Base-by-base conservation (phyloP, 2,888 invertebrate species). In the Drosophila phalerata region DNA sequence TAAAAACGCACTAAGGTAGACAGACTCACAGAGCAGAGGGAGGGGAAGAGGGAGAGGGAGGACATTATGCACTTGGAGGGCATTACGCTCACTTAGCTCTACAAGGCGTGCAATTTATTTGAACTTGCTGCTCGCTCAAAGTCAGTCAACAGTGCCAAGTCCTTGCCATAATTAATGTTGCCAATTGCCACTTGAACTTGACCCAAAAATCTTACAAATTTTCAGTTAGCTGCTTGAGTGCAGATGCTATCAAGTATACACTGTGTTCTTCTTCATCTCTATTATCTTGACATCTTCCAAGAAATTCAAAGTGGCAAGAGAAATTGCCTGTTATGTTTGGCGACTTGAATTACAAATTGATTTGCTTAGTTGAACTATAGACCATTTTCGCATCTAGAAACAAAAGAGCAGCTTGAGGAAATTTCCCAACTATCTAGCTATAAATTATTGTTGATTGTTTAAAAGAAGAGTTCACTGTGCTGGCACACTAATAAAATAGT, bases 111-210 rank as follows among this genome's bases (percentile, higher is more conserved):
- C 81, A 75, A 69, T 77, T 83, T 67, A 61, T 73, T 84, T 88
- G 78, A 85, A 74, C 84, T 84, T 64, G 77, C 52, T 52, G 13
- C 30, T 22, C 30, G 53, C 25, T 57, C 17, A 53, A n/a, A 37
- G 60, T 52, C 52, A 48, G 58, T 63, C 65, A 55, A 43, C 34
- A 52, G 56, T 69, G 88, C 69, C 84, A 88, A 84, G 89, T 88
- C 87, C 89, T 81, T 83, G n/a, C 17, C 37, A 73, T 72, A 82
- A 88, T 87, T 85, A 85, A 88, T 85, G 66, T 60, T 63, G 65
- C 87, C 87, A 82, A 69, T 60, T 63, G 65, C 85, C 87, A 82
- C 68, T 85, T 85, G 79, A 88, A 87, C 84, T 85, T 89, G 84
- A 88, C 84, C 89, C 76, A 85, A 85, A 84, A 78, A 49, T 57